Evolutionary conservation across 2,113 vertebrate genomes (phyloP).

Genomic region (Jaculus jaculus): DNA sequence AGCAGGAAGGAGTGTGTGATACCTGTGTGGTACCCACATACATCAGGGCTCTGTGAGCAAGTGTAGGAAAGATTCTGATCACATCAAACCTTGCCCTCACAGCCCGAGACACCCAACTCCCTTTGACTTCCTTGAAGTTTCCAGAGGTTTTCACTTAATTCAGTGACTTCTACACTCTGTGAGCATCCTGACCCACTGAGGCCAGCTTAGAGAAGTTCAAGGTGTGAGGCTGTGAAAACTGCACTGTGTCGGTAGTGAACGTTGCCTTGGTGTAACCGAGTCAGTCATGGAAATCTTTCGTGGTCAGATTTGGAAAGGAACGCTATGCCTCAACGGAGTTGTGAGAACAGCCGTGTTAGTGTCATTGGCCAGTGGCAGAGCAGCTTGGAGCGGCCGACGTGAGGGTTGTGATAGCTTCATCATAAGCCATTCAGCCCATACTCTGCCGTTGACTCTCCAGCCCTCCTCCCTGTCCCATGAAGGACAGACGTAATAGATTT

Average conservation of each 20-base stretch:
- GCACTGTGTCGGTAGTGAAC: background rate
- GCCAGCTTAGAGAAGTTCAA: background rate
- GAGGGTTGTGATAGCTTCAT: background rate
- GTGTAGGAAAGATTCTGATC: background rate
- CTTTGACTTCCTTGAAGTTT: constrained; percentile 2
- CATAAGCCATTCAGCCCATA: background rate
- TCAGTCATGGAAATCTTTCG: background rate
- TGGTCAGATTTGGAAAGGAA: constrained; percentile 2
- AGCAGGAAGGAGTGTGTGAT: background rate
- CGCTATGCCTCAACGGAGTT: background rate
- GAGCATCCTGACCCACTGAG: background rate
- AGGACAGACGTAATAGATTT: background rate
- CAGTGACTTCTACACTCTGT: background rate
- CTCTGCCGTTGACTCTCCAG: background rate
- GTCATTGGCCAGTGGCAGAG: background rate
- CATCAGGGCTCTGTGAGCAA: background rate
- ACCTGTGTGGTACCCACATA: background rate
- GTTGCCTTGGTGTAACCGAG: background rate
- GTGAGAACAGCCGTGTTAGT: background rate
- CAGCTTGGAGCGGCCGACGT: background rate
- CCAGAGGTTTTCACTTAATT: background rate
- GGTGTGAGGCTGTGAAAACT: background rate
- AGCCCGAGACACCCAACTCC: background rate
- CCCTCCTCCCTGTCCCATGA: background rate
- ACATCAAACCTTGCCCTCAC: background rate